phyloP scores from a whole-genome alignment of 2,888 invertebrate species.

The Eilema sororculum region DNA sequence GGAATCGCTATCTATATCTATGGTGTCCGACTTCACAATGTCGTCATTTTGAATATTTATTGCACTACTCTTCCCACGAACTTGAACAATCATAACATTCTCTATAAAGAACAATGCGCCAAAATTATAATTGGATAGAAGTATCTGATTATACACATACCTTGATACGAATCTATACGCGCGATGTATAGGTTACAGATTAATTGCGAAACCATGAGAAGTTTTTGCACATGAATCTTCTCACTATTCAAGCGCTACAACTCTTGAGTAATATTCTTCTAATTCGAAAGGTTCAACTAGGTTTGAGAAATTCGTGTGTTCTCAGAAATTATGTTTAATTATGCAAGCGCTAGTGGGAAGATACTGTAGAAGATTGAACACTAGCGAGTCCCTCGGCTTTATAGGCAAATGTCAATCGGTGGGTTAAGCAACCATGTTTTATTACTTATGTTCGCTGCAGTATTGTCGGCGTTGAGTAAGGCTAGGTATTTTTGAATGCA shows the following conservation, averaged over 20 bases:
- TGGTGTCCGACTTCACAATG: constrained; percentile 27
- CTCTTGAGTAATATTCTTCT: constrained; percentile 54
- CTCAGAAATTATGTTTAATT: constrained; percentile 47
- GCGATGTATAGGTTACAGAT: constrained; percentile 30
- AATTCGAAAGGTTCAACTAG: constrained; percentile 39
- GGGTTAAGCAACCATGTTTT: constrained; percentile 75
- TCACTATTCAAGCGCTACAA: constrained; percentile 60
- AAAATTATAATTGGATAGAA: constrained; percentile 38
- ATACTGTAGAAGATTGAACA: constrained; percentile 59
- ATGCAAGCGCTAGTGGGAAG: constrained; percentile 53
- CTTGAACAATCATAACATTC: constrained; percentile 28
- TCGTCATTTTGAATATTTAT: constrained; percentile 33
- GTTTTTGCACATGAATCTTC: constrained; percentile 57
- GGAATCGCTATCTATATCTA: constrained; percentile 47
- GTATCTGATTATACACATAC: constrained; percentile 27
- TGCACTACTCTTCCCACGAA: constrained; percentile 43
- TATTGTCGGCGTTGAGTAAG: constrained; percentile 69
- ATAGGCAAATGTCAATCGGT: constrained; percentile 81
- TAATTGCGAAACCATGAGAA: constrained; percentile 60
- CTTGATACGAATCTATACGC: constrained; percentile 38
- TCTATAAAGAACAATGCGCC: constrained; percentile 28
- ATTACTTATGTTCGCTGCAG: constrained; percentile 68
- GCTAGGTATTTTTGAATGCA: constrained; percentile 62
- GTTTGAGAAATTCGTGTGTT: constrained; percentile 11
- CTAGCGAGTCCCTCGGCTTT: constrained; percentile 60